phyloP scores from a whole-genome alignment of 2,113 vertebrate genomes.

The Ranitomeya imitator region DNA sequence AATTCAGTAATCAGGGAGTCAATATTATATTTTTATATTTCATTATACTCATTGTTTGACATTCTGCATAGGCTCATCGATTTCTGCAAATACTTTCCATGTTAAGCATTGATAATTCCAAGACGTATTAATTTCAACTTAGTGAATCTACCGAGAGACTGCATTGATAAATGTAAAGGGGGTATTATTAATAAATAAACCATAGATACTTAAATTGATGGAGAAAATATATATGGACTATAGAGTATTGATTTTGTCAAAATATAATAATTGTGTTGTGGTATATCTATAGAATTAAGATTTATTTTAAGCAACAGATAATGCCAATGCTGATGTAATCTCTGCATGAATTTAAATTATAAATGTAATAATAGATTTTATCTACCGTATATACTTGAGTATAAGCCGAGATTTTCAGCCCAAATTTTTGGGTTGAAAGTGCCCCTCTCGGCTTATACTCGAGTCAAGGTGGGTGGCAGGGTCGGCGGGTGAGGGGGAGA shows the following conservation, averaged over 20 bases:
- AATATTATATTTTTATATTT: no score
- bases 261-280: neutral
- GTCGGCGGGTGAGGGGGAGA: no score
- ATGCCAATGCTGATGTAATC: neutral
- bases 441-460: no score
- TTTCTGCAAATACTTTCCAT: neutral
- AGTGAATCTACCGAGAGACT: neutral
- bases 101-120: neutral
- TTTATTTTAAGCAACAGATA: neutral
- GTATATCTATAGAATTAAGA: neutral
- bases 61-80: neutral
- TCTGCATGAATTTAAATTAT: neutral
- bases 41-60: no score
- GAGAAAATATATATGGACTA: neutral
- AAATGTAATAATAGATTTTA: neutral
- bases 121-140: neutral
- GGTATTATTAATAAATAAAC: slow-evolving; percentile 1
- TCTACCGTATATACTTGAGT: no score
- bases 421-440: no score
- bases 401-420: no score
- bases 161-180: neutral
- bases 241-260: neutral
- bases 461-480: no score
- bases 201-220: neutral
- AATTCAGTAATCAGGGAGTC: no score